Evolutionary conservation across 1,140 invertebrate genomes (phyloP).

Genomic region (Alviniconcha marisindica): DNA sequence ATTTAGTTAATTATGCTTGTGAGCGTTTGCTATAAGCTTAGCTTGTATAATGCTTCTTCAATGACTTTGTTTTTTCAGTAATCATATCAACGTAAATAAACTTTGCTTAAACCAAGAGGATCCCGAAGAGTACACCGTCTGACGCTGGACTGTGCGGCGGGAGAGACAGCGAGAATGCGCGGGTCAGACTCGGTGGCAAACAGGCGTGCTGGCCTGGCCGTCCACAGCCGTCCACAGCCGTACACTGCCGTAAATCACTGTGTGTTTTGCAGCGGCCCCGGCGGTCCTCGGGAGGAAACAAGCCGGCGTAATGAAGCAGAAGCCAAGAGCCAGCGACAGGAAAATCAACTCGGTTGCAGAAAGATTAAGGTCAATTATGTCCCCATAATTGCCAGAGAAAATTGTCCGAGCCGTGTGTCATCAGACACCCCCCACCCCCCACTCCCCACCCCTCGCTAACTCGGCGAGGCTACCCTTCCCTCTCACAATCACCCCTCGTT

Average conservation of each 20-base stretch:
- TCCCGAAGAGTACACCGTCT: not conserved
- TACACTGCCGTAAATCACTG: slow-evolving; percentile 15
- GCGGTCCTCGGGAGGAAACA: not conserved
- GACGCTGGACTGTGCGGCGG: not conserved
- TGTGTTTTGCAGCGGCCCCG: not conserved
- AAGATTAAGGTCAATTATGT: slow-evolving; percentile 32
- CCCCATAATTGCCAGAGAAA: slow-evolving; percentile 13
- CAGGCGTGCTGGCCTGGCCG: no score
- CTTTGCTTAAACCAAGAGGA: no score
- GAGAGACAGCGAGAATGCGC: not conserved
- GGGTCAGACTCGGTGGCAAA: no score
- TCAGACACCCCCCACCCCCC: not conserved
- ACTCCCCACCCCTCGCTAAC: no score
- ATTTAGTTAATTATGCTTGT: no score
- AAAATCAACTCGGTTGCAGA: not conserved
- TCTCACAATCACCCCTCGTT: not conserved
- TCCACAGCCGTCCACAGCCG: no score
- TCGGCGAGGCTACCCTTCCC: no score
- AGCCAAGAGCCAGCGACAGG: not conserved
- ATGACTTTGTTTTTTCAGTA: no score
- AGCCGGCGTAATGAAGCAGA: slow-evolving; percentile 9
- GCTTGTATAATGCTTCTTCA: no score
- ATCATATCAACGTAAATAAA: no score
- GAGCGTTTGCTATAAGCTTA: no score
- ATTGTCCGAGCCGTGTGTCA: slow-evolving; percentile 17